Base-by-base conservation (phyloP, 2,888 invertebrate genomes). In the Hemistola chrysoprasaria region DNA sequence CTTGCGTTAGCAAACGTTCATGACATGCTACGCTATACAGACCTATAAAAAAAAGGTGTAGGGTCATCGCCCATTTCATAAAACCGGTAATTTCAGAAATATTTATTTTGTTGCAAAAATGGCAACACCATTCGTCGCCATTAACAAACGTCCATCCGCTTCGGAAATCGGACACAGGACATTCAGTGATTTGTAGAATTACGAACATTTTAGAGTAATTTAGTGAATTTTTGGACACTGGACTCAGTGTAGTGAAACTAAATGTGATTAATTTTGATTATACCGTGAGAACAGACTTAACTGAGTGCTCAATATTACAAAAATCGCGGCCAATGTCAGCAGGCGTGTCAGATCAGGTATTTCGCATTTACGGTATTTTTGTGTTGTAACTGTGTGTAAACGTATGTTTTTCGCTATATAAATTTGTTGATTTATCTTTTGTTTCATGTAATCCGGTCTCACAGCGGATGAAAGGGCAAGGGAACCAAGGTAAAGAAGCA, bases 261-360 rank as follows among this genome's bases (percentile, higher is more conserved):
- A n/a, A 87, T 86, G 87, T 87, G 85, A 86, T 84, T 80, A 65
- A 69, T 80, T 74, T 73, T 72, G 70, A 65, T 75, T 76, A 16
- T 78, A 65, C 76, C 71, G 84, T 86, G 78, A 67, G 49, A 68
- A 78, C 72, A 79, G 79, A 85, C 83, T 78, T 78, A 65, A 58
- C 70, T 70, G 81, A 81, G 86, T 84, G 85, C 77, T 85, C 79
- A 86, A 80, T 85, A 88, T 72, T 76, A 70, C 56, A 71, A 85
- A 91, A 91, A 91, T 90, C 90, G 90, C 91, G 90, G 93, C 93
- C 93, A 93, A 95, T 95, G 95, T 95, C 94, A 94, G 93, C 95
- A 94, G 94, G 94, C 94, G 94, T 95, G 93, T 93, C 94, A 92
- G 95, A 95, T 91, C 95, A 95, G 95, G 95, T 95, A 94, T 89